phyloP scores from a whole-genome alignment of 2,797 vertebrate genomes.

The Picus viridis region DNA sequence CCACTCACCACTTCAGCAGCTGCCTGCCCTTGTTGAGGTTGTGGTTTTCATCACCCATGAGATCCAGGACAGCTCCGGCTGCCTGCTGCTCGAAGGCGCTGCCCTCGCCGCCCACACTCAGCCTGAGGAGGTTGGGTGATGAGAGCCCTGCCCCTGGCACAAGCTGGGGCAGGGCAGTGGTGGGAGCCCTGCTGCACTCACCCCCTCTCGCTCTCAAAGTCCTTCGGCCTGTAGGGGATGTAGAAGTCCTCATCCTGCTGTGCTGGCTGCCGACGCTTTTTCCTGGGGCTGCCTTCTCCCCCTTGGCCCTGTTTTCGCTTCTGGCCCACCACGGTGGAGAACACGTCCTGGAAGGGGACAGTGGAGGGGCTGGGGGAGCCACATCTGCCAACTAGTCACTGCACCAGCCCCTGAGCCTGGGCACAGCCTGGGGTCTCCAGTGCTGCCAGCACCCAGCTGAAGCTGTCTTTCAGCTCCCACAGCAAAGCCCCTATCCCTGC shows the following conservation, averaged over 20 bases:
- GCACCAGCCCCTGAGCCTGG: too few relatives aligned
- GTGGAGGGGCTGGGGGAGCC: fast-evolving
- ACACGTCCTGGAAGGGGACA: slow-evolving; percentile 80
- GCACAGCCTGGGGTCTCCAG: fast-evolving
- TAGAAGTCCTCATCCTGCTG: slow-evolving; percentile 86
- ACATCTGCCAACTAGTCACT: fast-evolving
- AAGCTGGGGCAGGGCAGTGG: fast-evolving
- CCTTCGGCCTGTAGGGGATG: slow-evolving; percentile 92
- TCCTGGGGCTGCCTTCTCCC: not conserved
- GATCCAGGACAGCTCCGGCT: slow-evolving; percentile 88
- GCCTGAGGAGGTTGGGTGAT: slow-evolving; percentile 60
- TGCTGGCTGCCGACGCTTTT: slow-evolving; percentile 74
- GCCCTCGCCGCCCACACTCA: slow-evolving; percentile 81
- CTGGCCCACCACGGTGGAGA: slow-evolving; percentile 82
- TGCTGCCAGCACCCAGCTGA: fast-evolving
- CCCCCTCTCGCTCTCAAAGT: slow-evolving; percentile 94
- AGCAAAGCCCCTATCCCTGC: not conserved
- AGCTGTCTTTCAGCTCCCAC: not conserved
- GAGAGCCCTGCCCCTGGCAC: not conserved
- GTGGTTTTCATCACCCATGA: slow-evolving; percentile 91
- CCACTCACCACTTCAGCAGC: slow-evolving; percentile 90
- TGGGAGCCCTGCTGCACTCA: slow-evolving; percentile 49
- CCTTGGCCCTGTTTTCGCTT: slow-evolving; percentile 76
- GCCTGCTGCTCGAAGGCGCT: slow-evolving; percentile 91
- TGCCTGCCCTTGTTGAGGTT: slow-evolving; percentile 83